These are phyloP conservation scores for Pelosia muscerda DNA, from an alignment of 2,888 invertebrate genomes.

Conservation along the genomic window DNA sequence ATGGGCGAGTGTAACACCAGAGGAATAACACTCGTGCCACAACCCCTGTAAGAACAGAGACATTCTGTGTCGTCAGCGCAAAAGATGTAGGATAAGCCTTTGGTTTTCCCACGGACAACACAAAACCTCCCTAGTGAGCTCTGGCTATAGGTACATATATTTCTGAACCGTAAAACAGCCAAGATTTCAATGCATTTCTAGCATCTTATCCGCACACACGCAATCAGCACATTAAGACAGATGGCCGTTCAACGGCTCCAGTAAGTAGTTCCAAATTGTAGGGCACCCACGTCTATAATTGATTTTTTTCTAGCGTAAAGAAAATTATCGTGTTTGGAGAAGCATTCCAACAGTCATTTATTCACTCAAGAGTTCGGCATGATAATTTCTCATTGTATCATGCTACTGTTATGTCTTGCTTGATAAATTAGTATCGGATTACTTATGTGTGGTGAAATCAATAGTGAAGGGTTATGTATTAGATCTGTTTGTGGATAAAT, in stretches of 20 bases:
- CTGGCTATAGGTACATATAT: too few relatives aligned
- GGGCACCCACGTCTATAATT: slow-evolving; percentile 57
- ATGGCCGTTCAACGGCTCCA: slow-evolving; percentile 48
- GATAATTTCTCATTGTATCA: background rate
- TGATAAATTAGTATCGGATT: background rate
- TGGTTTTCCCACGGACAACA: too few relatives aligned
- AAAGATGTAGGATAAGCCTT: too few relatives aligned
- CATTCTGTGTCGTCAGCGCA: too few relatives aligned
- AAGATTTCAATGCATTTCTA: slow-evolving; percentile 34
- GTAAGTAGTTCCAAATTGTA: slow-evolving; percentile 61
- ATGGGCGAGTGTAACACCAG: too few relatives aligned
- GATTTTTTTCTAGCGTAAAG: slow-evolving; percentile 58
- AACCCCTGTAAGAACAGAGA: too few relatives aligned
- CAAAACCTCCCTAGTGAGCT: too few relatives aligned
- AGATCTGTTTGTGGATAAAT: too few relatives aligned
- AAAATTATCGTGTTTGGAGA: slow-evolving; percentile 27
- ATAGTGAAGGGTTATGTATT: too few relatives aligned
- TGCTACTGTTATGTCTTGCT: background rate
- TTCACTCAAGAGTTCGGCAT: background rate
- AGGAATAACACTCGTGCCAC: too few relatives aligned
- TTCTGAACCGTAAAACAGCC: background rate
- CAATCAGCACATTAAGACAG: slow-evolving; percentile 67
- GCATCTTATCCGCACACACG: slow-evolving; percentile 57
- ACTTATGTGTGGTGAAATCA: background rate
- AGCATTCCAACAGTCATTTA: slow-evolving; percentile 7